phyloP scores from a whole-genome alignment of 2,797 vertebrate genomes.

The Anomalospiza imberbis region DNA sequence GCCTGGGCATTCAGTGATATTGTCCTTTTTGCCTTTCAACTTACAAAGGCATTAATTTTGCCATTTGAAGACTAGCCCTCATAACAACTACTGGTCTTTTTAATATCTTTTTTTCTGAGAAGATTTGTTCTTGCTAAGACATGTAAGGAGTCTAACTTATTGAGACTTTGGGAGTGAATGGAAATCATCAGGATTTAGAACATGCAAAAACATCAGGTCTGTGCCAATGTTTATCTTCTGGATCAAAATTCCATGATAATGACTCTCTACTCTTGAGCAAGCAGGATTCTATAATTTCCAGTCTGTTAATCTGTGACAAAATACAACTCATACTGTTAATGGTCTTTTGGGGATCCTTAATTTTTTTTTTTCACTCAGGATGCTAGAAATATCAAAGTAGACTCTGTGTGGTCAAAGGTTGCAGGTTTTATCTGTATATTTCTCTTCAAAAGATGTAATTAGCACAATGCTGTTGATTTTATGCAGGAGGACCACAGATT shows the following conservation, averaged over 20 bases:
- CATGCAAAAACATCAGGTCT: neutral
- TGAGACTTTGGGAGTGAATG: neutral
- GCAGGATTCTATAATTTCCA: accelerated
- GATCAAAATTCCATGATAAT: neutral
- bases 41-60: neutral
- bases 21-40: neutral
- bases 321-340: neutral
- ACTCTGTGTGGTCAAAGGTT: neutral
- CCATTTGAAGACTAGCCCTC: neutral
- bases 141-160: neutral
- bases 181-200: neutral
- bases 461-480: neutral
- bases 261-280: neutral
- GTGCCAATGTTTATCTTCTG: neutral
- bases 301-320: neutral
- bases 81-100: neutral
- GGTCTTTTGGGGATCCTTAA: neutral
- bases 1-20: neutral
- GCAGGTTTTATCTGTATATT: neutral
- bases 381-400: neutral
- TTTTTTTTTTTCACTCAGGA: neutral
- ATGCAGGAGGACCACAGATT: neutral
- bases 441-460: neutral
- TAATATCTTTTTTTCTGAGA: neutral
- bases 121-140: neutral